Base-by-base conservation (phyloP, 2,797 vertebrate genomes). In the Galago senegalensis region DNA sequence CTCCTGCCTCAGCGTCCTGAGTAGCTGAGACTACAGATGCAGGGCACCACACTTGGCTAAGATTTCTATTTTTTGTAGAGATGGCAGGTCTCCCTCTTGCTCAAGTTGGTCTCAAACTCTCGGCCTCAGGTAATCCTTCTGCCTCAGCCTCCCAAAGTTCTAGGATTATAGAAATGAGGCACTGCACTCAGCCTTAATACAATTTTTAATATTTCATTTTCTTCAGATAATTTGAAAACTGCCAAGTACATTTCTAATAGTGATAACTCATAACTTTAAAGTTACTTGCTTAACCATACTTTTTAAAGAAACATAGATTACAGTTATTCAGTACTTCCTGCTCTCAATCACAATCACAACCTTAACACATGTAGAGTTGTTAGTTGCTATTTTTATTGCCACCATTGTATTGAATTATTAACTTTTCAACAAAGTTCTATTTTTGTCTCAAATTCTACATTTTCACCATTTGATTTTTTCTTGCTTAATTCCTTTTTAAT, bases 291-390 rank as follows among this genome's bases (percentile, higher is more conserved):
- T 61, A 92, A 65, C n/a, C n/a, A 72, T 27, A 61, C 25, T 89
- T 77, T 37, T 79, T 25, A 43, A 82, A 67, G 27, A 86, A 93
- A 43, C 8, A 7, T 79, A 89, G 43, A 29, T 25, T 77, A 20
- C 29, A 76, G 46, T 95, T 90, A 93, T 73, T 93, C 14, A 76
- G 3, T 73, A 34, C 75, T 93, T 90, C 31, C 77, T 89, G 95
- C 46, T 92, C 40, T 20, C 14, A 37, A 6, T 90, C 58, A 88
- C 23, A 87, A 13, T 20, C 40, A 61, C 18, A 3, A n/a, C n/a
- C n/a, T 92, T 76, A 79, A 89, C 25, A 61, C 2, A 80, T 6
- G 1, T 79, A 53, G 18, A 43, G 12, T 91, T 91, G 83, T 72
- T 81, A 61, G 16, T 70, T 84, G 25, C 58, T 95, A 81, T 93